Conservation (phyloP, 64 coral and sea anemone species). For the Hydrozoanthus tunicans region DNA sequence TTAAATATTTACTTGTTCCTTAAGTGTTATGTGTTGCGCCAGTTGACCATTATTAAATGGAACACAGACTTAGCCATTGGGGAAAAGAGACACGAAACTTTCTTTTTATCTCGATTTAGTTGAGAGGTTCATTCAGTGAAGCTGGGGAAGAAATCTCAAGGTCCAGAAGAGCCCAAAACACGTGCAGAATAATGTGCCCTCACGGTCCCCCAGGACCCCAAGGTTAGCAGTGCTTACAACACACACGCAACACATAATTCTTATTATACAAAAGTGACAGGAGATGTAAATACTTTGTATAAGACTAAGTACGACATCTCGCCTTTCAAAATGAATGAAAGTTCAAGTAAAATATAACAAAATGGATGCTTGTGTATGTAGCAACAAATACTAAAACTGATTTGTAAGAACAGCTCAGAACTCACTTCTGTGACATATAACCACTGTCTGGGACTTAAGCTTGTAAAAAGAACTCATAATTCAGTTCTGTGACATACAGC, state of each 20-base stretch:
- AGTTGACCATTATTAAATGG: background rate
- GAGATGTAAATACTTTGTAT: background rate
- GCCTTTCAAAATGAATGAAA: background rate
- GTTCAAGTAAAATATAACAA: background rate
- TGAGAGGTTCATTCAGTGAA: background rate
- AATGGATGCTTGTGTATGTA: conserved; percentile 18
- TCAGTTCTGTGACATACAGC: conserved; percentile 31
- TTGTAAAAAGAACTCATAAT: background rate
- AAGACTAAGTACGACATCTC: conserved; percentile 1
- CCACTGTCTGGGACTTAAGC: too few species aligned
- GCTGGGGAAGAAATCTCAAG: background rate
- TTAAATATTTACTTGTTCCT: too few species aligned
- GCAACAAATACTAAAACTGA: background rate
- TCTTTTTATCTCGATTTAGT: background rate
- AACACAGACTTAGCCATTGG: background rate
- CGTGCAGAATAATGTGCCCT: conserved; percentile 23
- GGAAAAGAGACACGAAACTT: background rate
- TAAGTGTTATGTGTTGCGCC: too few species aligned
- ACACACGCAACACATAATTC: background rate
- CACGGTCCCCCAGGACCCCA: conserved; percentile 15
- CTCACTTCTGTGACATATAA: too few species aligned
- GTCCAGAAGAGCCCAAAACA: conserved; percentile 8
- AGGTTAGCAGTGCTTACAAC: conserved; percentile 9
- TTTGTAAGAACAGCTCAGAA: too few species aligned
- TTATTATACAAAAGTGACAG: background rate